Conservation (phyloP, 2,888 invertebrate genomes). For the Alentia gelatinosa region DNA sequence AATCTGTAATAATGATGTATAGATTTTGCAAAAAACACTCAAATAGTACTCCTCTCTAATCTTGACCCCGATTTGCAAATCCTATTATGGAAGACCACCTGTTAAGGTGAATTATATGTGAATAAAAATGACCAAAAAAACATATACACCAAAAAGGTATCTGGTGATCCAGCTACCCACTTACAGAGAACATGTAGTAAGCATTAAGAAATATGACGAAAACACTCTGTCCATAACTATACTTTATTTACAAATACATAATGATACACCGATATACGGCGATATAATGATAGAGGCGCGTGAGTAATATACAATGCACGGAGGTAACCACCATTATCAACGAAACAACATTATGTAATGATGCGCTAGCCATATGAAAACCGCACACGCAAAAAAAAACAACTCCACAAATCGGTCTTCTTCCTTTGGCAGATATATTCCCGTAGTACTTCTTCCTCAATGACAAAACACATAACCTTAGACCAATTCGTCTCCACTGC, state of each 20-base stretch:
- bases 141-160: too few species aligned
- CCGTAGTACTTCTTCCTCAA: not conserved
- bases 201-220: not conserved
- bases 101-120: too few species aligned
- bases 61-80: too few species aligned
- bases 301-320: constrained; percentile 23
- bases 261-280: not conserved
- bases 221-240: not conserved
- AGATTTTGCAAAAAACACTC: too few species aligned
- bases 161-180: too few species aligned
- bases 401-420: not conserved
- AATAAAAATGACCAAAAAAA: too few species aligned
- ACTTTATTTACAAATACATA: constrained; percentile 15
- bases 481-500: not conserved
- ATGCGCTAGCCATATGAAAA: not conserved
- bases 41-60: too few species aligned
- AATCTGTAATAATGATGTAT: too few species aligned
- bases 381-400: not conserved
- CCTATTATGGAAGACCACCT: too few species aligned
- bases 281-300: not conserved
- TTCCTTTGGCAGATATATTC: not conserved
- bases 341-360: not conserved
- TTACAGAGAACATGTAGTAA: too few species aligned
- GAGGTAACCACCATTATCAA: not conserved
- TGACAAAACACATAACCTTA: not conserved